Evolutionary conservation across 2,113 vertebrate species (phyloP).

Genomic region (Psittacara wagleri): DNA sequence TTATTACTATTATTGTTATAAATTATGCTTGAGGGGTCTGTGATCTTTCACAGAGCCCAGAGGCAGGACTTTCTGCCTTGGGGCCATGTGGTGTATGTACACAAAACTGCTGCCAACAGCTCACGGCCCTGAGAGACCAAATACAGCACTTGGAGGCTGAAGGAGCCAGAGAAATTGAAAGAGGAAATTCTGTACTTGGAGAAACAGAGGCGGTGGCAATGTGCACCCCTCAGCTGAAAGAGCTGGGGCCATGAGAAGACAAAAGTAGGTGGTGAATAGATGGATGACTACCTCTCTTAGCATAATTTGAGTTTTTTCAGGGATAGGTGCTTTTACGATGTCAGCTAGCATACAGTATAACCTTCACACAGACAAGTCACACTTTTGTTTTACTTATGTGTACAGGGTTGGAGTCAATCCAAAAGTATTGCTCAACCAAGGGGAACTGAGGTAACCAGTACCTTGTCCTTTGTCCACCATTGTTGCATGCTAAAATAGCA

Average conservation of each 20-base stretch:
- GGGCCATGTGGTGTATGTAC: not conserved
- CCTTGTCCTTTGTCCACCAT: not conserved
- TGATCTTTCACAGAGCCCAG: not conserved
- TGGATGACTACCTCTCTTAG: not conserved
- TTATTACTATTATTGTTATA: not conserved
- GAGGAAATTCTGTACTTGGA: not conserved
- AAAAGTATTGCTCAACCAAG: not conserved
- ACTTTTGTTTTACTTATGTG: not conserved
- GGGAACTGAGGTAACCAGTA: not conserved
- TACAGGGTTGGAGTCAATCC: not conserved
- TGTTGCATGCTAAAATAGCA: not conserved
- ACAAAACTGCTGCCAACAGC: not conserved
- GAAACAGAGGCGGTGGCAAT: rapidly evolving
- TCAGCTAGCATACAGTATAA: not conserved
- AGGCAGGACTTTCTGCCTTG: not conserved
- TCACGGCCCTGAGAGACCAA: not conserved
- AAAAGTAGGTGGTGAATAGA: not conserved
- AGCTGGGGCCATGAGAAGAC: not conserved
- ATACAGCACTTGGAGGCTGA: not conserved
- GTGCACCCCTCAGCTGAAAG: not conserved
- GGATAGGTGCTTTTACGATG: not conserved
- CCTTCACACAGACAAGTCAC: not conserved
- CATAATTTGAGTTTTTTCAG: not conserved
- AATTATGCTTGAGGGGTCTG: not conserved
- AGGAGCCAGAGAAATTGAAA: not conserved